Conservation (phyloP, 2,113 vertebrate genomes). For the Damaliscus lunatus region DNA sequence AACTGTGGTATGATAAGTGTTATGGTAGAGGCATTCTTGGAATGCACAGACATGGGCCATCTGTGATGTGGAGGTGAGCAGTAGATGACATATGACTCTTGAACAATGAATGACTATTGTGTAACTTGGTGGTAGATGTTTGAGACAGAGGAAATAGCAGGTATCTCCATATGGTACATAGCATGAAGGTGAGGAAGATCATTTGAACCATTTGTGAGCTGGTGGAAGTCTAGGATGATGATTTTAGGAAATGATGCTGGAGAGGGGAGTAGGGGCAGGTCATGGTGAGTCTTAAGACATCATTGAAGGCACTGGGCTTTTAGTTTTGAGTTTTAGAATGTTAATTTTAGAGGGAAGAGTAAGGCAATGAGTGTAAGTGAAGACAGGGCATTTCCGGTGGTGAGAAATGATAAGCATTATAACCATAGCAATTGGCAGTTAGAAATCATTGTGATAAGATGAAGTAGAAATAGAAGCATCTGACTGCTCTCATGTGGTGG, state of each 20-base stretch:
- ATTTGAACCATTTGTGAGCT: background rate
- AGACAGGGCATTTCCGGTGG: background rate
- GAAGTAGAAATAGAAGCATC: background rate
- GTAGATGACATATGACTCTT: background rate
- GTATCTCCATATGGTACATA: background rate
- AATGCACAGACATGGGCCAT: background rate
- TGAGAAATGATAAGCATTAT: background rate
- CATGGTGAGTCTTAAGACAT: background rate
- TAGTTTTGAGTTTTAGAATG: background rate
- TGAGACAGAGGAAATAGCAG: background rate
- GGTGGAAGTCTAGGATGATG: background rate
- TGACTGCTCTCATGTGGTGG: background rate
- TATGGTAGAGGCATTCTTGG: background rate
- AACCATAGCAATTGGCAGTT: background rate
- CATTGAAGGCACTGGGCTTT: background rate
- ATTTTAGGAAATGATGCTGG: conserved; percentile 10
- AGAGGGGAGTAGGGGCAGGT: background rate
- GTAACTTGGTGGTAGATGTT: background rate
- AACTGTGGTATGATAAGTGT: background rate
- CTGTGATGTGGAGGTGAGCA: background rate
- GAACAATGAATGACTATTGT: background rate
- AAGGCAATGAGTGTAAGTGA: background rate
- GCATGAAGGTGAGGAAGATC: background rate
- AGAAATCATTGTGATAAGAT: background rate
- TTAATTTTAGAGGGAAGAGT: background rate